Evolutionary conservation across 1,140 invertebrate species (phyloP), one percentile per base, ranked within the genome.

Genomic region (Pygmarrhopalites habei): DNA sequence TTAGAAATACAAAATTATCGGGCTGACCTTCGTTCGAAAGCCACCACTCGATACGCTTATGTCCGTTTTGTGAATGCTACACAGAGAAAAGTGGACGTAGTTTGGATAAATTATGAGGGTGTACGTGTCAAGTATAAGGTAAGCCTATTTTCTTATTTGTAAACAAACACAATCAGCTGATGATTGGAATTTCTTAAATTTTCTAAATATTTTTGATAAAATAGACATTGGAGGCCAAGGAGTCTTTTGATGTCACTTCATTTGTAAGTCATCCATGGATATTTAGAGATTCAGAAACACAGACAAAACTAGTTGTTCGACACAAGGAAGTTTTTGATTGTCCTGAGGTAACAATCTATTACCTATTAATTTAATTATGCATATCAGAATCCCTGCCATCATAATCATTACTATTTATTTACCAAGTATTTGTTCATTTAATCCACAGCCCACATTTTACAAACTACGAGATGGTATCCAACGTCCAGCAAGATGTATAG

Each of bases 41-140:
- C 23, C 5, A 28, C 14, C 14, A 25, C 25, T 51, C 46, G 57
- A 23, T 74, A 73, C 58, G 81, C 83, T 2, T 85, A 79, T 72
- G 77, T 90, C 10, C 76, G 82, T 47, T 89, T 90, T 74, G 73
- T 82, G 1, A 91, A 91, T 72, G 79, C 72, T 23, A 87, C 86
- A 0, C 71, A 75, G 1, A 74, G 82, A 1, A 75, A 73, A 2
- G 78, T 89, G 0, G 82, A 85, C 61, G 73, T 90, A 0, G 82
- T 85, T 68, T 90, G 89, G 89, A 78, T 87, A 39, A 83, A 89
- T 74, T 89, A 83, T 73, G 73, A 79, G 46, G 87, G 88, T 0
- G 72, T 73, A 25, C 75, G 78, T 26, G 75, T 82, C 17, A 75
- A 76, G 35, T 86, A 85, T 68, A 76, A 77, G 60, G 72, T 73